Evolutionary conservation across 1,140 invertebrate species (phyloP).

Genomic region (Drosophila lacteicornis): DNA sequence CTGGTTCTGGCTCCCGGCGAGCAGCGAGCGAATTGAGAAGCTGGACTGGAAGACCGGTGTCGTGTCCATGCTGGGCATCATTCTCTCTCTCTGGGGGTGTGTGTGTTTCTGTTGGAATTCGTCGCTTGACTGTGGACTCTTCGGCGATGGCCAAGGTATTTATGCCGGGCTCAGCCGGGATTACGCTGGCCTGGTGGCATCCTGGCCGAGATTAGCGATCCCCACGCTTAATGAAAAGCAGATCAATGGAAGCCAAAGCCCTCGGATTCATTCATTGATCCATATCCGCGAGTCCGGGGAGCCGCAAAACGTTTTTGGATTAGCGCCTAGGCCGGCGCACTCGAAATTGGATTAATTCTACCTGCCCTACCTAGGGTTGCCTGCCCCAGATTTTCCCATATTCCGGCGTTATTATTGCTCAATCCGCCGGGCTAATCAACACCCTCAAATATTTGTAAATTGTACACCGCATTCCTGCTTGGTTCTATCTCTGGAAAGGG

Average conservation of each 20-base stretch:
- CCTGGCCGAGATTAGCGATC: constrained; percentile 42
- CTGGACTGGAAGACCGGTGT: constrained; percentile 60
- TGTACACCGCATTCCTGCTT: not conserved
- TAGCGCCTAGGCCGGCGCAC: constrained; percentile 32
- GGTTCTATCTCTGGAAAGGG: too few relatives aligned
- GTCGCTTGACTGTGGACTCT: constrained; percentile 27
- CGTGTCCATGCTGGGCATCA: constrained; percentile 42
- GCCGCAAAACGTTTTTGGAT: constrained; percentile 47
- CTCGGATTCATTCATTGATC: constrained; percentile 77
- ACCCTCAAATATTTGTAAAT: constrained; percentile 41
- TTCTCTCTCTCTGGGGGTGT: not conserved
- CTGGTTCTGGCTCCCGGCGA: constrained; percentile 7
- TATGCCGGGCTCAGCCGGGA: constrained; percentile 18
- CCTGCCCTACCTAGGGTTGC: constrained; percentile 33
- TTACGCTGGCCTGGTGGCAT: constrained; percentile 37
- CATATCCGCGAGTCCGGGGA: constrained; percentile 9
- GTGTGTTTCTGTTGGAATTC: constrained; percentile 17
- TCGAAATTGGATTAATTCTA: constrained; percentile 64
- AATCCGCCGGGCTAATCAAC: constrained; percentile 7
- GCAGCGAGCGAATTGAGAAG: constrained; percentile 63
- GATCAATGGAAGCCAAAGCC: constrained; percentile 76
- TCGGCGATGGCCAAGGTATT: not conserved
- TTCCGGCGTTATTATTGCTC: constrained; percentile 8
- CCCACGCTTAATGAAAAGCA: constrained; percentile 29
- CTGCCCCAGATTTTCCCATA: constrained; percentile 26